Evolutionary conservation across 2,888 invertebrate genomes (phyloP).

Genomic region (Octodonta nipae): DNA sequence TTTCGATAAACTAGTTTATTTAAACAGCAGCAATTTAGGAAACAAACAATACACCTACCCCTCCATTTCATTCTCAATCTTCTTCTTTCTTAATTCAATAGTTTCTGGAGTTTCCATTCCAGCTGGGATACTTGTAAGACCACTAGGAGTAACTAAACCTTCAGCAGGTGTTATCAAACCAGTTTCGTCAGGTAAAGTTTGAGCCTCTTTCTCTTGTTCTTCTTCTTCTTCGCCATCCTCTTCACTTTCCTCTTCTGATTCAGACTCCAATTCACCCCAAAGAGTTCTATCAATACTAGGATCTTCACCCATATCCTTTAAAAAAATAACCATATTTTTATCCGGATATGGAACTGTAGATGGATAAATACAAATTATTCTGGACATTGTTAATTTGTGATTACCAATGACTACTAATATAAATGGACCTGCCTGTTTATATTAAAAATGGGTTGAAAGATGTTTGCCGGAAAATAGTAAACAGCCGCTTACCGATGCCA

Average conservation of each 20-base stretch:
- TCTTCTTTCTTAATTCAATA: conserved; percentile 93
- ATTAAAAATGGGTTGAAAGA: too few species aligned
- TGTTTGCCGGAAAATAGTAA: too few species aligned
- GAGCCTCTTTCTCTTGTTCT: conserved; percentile 50
- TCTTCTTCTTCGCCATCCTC: conserved; percentile 61
- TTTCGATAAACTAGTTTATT: too few species aligned
- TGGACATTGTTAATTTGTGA: too few species aligned
- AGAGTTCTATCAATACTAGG: conserved; percentile 83
- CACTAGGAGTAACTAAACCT: conserved; percentile 88
- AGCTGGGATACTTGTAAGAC: conserved; percentile 78
- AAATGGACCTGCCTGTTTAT: too few species aligned
- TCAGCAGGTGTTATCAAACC: conserved; percentile 88
- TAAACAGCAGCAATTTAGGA: too few species aligned
- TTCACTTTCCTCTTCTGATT: conserved; percentile 63
- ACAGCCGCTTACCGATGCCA: too few species aligned
- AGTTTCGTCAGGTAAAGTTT: conserved; percentile 52
- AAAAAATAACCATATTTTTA: too few species aligned
- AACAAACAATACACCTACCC: conserved; percentile 54
- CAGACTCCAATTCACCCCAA: conserved; percentile 96
- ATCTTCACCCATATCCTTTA: conserved; percentile 53
- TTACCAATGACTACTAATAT: too few species aligned
- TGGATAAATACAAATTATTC: too few species aligned
- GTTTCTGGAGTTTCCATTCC: conserved; percentile 98
- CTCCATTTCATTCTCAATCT: conserved; percentile 91
- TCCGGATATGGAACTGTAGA: too few species aligned